phyloP scores from a whole-genome alignment of 2,888 invertebrate species.

The Mechanitis messenoides region DNA sequence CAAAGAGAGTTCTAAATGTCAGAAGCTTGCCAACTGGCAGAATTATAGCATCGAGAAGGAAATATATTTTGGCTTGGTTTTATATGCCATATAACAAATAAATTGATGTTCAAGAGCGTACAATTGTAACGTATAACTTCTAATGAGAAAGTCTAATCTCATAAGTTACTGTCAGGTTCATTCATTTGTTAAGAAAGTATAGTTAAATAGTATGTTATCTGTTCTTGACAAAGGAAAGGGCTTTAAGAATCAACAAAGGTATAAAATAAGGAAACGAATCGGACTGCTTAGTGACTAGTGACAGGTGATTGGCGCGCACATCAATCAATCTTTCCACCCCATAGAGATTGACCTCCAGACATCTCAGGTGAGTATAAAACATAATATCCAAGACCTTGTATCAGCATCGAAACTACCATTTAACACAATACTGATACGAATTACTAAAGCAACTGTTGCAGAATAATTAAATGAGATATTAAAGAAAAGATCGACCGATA shows the following conservation, averaged over 20 bases:
- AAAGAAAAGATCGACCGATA: slow-evolving; percentile 47
- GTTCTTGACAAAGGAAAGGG: slow-evolving; percentile 1
- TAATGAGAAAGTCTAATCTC: neutral
- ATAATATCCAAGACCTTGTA: slow-evolving; percentile 41
- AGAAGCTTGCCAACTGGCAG: slow-evolving; percentile 50
- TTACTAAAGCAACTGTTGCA: slow-evolving; percentile 29
- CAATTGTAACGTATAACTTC: slow-evolving; percentile 5
- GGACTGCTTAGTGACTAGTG: slow-evolving; percentile 20
- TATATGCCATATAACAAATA: slow-evolving; percentile 15
- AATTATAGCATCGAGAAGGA: slow-evolving; percentile 38
- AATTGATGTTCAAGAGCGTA: slow-evolving; percentile 14
- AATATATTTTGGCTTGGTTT: slow-evolving; percentile 38
- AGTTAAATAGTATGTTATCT: neutral
- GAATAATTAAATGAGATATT: slow-evolving; percentile 34
- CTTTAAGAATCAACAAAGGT: neutral
- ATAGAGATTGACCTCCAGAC: slow-evolving; percentile 63
- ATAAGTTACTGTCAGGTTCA: slow-evolving; percentile 1
- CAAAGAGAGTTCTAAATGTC: slow-evolving; percentile 50
- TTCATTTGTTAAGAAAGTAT: too few species aligned
- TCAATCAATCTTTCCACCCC: slow-evolving; percentile 38
- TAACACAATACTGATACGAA: slow-evolving; percentile 42
- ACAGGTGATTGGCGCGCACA: slow-evolving; percentile 56
- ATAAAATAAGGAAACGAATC: slow-evolving; percentile 1
- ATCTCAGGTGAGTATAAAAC: slow-evolving; percentile 54
- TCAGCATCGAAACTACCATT: slow-evolving; percentile 43